Evolutionary conservation across 2,797 vertebrate genomes (phyloP).

Genomic region (Microchirus variegatus): DNA sequence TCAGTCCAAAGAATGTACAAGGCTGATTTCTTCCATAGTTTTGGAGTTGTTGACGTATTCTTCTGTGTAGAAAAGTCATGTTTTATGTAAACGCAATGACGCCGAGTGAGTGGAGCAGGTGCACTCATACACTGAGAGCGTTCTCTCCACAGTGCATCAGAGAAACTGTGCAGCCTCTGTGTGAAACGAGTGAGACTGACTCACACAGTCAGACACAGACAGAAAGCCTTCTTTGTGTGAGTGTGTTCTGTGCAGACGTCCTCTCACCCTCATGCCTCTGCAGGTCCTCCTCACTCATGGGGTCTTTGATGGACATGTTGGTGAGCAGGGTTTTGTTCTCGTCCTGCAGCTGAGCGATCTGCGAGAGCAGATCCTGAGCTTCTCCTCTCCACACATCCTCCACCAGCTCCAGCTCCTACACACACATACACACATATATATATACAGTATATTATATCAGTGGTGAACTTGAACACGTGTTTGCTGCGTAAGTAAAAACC

Average conservation of each 20-base stretch:
- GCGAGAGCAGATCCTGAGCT: constrained; percentile 94
- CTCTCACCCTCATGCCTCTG: constrained; percentile 92
- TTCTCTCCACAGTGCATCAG: constrained; percentile 52
- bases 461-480: background rate
- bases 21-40: too few species aligned
- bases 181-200: constrained; percentile 61
- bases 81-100: too few species aligned
- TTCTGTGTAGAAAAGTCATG: too few species aligned
- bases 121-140: constrained; percentile 54
- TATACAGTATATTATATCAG: background rate
- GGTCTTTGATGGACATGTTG: constrained; percentile 90
- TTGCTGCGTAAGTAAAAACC: too few species aligned
- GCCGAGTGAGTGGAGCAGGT: constrained; percentile 1
- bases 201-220: constrained; percentile 54
- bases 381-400: constrained; percentile 98
- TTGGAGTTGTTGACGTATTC: too few species aligned
- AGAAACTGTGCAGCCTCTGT: constrained; percentile 77
- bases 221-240: constrained; percentile 77
- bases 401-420: constrained; percentile 94
- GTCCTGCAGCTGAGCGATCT: constrained; percentile 96
- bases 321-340: constrained; percentile 94
- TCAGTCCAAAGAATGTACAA: too few species aligned
- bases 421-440: background rate
- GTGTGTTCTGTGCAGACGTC: constrained; percentile 28
- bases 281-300: constrained; percentile 92